Evolutionary conservation across 1,140 invertebrate genomes (phyloP).

Genomic region (Philopotamus ludificatus): DNA sequence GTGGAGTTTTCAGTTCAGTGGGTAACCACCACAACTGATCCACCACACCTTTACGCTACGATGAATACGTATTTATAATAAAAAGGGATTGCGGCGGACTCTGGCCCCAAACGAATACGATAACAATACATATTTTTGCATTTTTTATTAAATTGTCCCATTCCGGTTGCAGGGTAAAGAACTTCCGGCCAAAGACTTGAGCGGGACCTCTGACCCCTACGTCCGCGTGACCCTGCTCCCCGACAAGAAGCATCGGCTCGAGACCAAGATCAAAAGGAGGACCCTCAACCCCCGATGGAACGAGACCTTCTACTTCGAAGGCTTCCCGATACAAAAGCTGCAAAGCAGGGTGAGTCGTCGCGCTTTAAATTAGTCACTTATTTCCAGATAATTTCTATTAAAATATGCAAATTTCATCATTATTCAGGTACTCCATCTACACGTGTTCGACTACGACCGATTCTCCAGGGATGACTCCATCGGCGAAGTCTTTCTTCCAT

Average conservation of each 20-base stretch:
- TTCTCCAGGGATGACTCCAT: conserved; percentile 94
- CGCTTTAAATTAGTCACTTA: not conserved
- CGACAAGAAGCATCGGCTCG: conserved; percentile 93
- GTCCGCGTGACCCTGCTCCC: conserved; percentile 90
- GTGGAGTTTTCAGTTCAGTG: no score
- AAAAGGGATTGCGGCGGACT: no score
- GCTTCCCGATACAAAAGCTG: conserved; percentile 89
- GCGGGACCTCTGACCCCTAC: conserved; percentile 91
- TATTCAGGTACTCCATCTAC: conserved; percentile 84
- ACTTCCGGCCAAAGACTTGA: conserved; percentile 90
- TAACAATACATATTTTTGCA: no score
- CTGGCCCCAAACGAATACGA: not conserved
- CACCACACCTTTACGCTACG: no score
- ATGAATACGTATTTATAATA: no score
- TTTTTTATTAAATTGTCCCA: not conserved
- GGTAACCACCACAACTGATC: no score
- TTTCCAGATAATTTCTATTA: no score
- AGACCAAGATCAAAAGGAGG: conserved; percentile 94
- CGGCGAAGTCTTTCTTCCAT: conserved; percentile 91
- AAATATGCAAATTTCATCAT: conserved; percentile 4
- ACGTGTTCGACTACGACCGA: conserved; percentile 94
- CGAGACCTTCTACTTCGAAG: conserved; percentile 97
- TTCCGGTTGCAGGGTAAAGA: conserved; percentile 73
- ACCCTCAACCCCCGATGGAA: conserved; percentile 97
- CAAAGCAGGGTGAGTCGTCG: conserved; percentile 69